Evolutionary conservation across 2,113 vertebrate genomes (phyloP).

Genomic region (Noctilio leporinus): DNA sequence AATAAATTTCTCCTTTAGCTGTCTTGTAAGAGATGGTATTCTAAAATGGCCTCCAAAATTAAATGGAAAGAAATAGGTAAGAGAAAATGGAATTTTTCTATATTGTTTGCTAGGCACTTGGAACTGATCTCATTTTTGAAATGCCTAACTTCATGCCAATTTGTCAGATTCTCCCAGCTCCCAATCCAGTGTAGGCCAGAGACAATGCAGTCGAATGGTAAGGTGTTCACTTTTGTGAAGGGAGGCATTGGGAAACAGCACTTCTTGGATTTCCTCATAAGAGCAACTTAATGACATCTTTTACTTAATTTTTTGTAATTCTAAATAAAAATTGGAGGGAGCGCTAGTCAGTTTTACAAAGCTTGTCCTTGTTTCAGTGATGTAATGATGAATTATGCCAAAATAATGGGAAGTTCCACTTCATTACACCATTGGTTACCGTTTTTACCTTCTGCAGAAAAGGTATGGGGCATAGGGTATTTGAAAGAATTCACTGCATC

Average conservation of each 20-base stretch:
- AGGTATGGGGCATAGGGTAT: background rate
- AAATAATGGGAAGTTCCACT: slow-evolving; percentile 44
- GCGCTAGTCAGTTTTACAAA: slow-evolving; percentile 9
- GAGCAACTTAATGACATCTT: background rate
- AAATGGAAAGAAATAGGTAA: background rate
- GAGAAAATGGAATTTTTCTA: background rate
- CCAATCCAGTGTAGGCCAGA: background rate
- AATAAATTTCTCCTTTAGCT: slow-evolving; percentile 8
- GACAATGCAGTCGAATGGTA: background rate
- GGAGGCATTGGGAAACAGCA: background rate
- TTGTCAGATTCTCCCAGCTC: background rate
- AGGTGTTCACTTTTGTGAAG: background rate
- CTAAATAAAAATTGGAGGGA: slow-evolving; percentile 2
- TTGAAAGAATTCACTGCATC: background rate
- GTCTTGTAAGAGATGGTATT: background rate
- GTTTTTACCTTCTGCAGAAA: slow-evolving; percentile 36
- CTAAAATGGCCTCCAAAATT: background rate
- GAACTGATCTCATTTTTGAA: background rate
- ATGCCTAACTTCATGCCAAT: background rate
- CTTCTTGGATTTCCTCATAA: background rate
- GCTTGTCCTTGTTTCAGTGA: slow-evolving; percentile 14
- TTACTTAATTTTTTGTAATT: slow-evolving; percentile 45
- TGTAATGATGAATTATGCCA: background rate
- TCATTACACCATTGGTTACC: slow-evolving; percentile 33
- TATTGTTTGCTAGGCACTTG: background rate